Base-by-base conservation (phyloP, 1,140 invertebrate species). In the Cydia fagiglandana region DNA sequence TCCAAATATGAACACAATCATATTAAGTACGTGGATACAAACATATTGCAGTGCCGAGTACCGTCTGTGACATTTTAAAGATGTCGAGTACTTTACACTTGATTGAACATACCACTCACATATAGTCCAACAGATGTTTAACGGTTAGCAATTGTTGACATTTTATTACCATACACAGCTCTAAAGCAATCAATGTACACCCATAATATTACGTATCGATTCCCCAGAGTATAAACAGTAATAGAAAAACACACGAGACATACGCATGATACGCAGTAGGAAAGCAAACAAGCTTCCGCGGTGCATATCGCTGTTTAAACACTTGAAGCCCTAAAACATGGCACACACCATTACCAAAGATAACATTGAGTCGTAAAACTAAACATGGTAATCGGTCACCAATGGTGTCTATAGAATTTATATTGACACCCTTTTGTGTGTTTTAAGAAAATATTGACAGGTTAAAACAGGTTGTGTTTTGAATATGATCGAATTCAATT, bases 231-330 rank as follows among this genome's bases (percentile, higher is more conserved):
- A 24, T 61, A 61, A 61, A 24, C 56, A n/a, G 17, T 24, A 2
- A 24, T 61, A 61, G 17, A 24, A 61, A 61, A 61, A 61, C 56
- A 61, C 2, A n/a, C 56, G 56, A 20, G 17, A 61, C 56, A 61
- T 61, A 61, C 56, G 56, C 56, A 24, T 61, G 56, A 38, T 70
- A 34, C 66, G 30, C 30, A 38, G 66, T 38, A 38, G 66, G 34
- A 89, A 84, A 89, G 86, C 87, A 83, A 85, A 87, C 87, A 88
- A 81, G 80, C 85, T 84, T 83, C 87, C 84, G 47, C 28, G 68
- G 17, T 53, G 64, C 64, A 75, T 66, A 80, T 76, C 75, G 73
- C 74, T 80, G 77, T 79, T 30, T 47, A 76, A 76, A 76, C 30
- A 76, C 75, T 76, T 73, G 47, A 24, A 76, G 20, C n/a, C 30